Evolutionary conservation across 2,113 vertebrate species (phyloP), one percentile per base, ranked within the genome.

Genomic region (Hylia prasina): DNA sequence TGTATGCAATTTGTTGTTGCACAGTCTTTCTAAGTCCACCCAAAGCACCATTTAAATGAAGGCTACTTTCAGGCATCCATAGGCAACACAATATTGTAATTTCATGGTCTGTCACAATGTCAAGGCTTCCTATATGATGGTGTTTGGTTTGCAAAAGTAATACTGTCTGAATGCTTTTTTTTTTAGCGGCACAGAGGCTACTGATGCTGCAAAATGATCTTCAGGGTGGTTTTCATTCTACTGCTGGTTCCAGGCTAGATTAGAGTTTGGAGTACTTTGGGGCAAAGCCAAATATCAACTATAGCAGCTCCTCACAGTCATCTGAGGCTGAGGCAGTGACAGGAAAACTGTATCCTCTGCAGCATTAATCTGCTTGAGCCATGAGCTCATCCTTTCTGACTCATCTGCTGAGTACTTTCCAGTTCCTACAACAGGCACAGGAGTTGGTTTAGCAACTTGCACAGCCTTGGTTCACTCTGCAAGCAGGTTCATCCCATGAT

Each of bases 381-480:
- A 47, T 90, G 94, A 96, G 76, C 72, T 96, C 82, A 89, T 77
- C 80, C 56, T 28, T 69, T 89, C 71, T 90, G 80, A 94, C 80
- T 94, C 94, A 82, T 70, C 77, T 30, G 9, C 57, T 48, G 15
- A 64, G 44, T n/a, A 40, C 80, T 53, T 87, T 89, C 77, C 89
- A 70, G 56, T 31, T 81, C 40, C 56, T 54, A 10, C 72, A n/a
- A 50, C 27, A 25, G 35, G 42, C 40, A 53, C 16, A 11, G 45
- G 71, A 54, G n/a, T 9, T 69, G 45, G 1, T 90, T 90, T 18
- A 65, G 42, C 45, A 78, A 19, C 31, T 85, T 23, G n/a, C 48
- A 40, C 19, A 76, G 54, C 31, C 35, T 76, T n/a, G 50, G 30
- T 56, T 51, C 12, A 9, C 18, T 72, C 61, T 2, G 1, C 8